Conservation (phyloP, 30 jellyfish, hydroid and myxozoan genomes). For the Aurelia coerulea region DNA sequence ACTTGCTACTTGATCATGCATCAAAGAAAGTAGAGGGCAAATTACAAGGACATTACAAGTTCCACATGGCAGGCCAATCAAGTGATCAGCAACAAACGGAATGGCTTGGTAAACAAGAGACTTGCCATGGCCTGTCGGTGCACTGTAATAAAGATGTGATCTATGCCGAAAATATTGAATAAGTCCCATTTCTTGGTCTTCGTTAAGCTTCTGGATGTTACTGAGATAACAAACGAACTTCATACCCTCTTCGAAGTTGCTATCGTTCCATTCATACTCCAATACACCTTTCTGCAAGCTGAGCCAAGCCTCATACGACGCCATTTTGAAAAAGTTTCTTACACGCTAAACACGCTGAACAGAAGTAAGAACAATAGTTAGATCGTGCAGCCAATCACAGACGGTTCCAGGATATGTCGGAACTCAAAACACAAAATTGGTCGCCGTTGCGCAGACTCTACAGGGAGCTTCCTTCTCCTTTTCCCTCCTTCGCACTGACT, state of each 20-base stretch:
- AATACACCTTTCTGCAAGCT: too few species aligned
- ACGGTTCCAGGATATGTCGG: not conserved
- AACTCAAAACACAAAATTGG: too few species aligned
- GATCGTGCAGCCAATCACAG: too few species aligned
- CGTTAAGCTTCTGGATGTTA: conserved; percentile 1
- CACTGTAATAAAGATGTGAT: conserved; percentile 13
- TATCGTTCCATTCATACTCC: not conserved
- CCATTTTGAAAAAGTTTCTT: too few species aligned
- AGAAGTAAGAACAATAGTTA: too few species aligned
- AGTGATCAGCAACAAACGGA: conserved; percentile 10
- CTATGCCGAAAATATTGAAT: not conserved
- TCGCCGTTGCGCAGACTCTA: too few species aligned
- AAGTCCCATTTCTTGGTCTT: conserved; percentile 17
- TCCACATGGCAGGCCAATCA: not conserved
- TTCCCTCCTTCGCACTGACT: too few species aligned
- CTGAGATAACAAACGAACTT: not conserved
- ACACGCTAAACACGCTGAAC: too few species aligned
- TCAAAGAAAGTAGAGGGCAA: conserved; percentile 18
- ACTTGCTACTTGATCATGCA: conserved; percentile 43
- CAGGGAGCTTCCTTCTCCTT: too few species aligned
- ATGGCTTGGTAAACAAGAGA: conserved; percentile 28
- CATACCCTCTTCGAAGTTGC: not conserved
- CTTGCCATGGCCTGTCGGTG: conserved; percentile 42
- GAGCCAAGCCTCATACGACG: too few species aligned
- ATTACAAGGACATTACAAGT: conserved; percentile 26